Evolutionary conservation across 2,888 invertebrate genomes (phyloP).

Genomic region (Esperia sulphurella): DNA sequence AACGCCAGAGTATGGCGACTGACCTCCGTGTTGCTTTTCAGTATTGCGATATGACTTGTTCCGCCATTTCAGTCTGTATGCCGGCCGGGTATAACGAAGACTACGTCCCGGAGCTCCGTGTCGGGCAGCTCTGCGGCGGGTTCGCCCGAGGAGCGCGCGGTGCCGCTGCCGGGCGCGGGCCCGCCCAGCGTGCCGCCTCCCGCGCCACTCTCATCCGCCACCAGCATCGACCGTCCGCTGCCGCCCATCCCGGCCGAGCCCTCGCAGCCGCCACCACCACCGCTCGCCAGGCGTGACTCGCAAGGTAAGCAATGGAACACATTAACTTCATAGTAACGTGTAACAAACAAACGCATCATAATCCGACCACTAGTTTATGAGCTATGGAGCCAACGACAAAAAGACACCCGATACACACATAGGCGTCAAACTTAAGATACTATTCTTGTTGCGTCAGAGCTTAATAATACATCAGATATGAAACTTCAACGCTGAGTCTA

Average conservation of each 20-base stretch:
- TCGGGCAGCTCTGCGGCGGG: slow-evolving; percentile 71
- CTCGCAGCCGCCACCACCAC: slow-evolving; percentile 67
- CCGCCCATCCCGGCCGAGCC: slow-evolving; percentile 81
- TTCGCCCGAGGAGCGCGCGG: slow-evolving; percentile 63
- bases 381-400: no score
- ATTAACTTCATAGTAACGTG: no score
- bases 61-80: slow-evolving; percentile 58
- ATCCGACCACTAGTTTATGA: no score
- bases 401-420: no score
- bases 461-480: no score
- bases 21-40: no score
- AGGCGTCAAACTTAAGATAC: no score
- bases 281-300: slow-evolving; percentile 82
- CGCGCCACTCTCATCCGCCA: slow-evolving; percentile 58
- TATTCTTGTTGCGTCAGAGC: no score
- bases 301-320: slow-evolving; percentile 70
- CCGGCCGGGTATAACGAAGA: slow-evolving; percentile 65
- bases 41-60: background rate
- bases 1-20: no score
- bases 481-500: no score
- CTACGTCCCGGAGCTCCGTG: slow-evolving; percentile 67
- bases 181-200: slow-evolving; percentile 64
- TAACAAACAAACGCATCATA: no score
- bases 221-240: slow-evolving; percentile 76
- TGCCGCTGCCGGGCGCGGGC: slow-evolving; percentile 38